Evolutionary conservation across 1,140 invertebrate genomes (phyloP), one percentile per base, ranked within the genome.

Genomic region (Drosophila kepulauana): DNA sequence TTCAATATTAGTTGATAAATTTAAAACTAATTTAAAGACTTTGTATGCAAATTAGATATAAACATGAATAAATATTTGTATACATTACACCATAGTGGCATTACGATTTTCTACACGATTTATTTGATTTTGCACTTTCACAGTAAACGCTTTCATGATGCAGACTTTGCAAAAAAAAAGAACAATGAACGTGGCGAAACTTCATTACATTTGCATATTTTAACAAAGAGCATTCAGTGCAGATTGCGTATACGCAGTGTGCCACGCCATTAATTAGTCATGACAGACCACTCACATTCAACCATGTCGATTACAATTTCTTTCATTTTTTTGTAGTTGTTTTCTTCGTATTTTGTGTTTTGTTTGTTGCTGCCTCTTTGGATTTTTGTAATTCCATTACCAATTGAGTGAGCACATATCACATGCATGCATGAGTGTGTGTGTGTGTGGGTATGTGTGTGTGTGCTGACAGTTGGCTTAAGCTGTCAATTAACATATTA

Each of bases 401-500:
- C 45, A 45, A 33, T 33, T 10, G 43, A 48, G 43, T 7, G 11
- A 25, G 45, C 43, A 48, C 15, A 10, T 8, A 41, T 3, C 41
- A 7, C 35, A 59, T 30, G 56, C 20, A 28, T 5, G 7, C 30
- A 48, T 49, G 16, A 4, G n/a, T 61, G 33, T 54, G 25, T 33
- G n/a, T 54, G n/a, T 28, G 11, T 56, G 68, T 30, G 20, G 0
- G 20, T 4, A 0, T 25, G 3, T 25, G 20, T n/a, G 46, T 28
- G 10, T 8, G 13, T 41, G 70, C 11, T 67, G 64, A 63, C 72
- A 69, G 65, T 75, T 75, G 51, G 65, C 72, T 69, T 75, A 57
- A 69, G 51, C 65, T 75, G 65, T 69, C 57, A 62, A 75, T 69
- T 75, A 75, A 69, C 65, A 69, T 75, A 75, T 74, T 68, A 68